Evolutionary conservation across 1,140 invertebrate genomes (phyloP).

Genomic region (Amyelois transitella): DNA sequence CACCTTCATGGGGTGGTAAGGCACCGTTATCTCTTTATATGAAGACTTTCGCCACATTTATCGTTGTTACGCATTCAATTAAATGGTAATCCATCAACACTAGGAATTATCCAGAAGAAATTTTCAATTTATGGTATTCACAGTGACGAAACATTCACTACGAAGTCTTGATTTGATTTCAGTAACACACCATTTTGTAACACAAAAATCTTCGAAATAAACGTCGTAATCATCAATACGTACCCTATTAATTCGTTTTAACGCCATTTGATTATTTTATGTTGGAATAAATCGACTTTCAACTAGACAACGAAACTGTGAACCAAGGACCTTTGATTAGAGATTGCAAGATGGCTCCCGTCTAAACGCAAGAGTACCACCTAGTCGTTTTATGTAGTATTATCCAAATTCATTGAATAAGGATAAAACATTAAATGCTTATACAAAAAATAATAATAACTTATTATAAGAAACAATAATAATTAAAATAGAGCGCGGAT

Average conservation of each 20-base stretch:
- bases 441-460: conserved; percentile 69
- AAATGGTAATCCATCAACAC: conserved; percentile 38
- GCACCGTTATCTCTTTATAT: conserved; percentile 32
- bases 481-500: conserved; percentile 59
- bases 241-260: conserved; percentile 98
- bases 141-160: conserved; percentile 76
- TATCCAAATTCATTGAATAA: conserved; percentile 46
- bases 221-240: conserved; percentile 73
- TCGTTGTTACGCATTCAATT: conserved; percentile 10
- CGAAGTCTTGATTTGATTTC: conserved; percentile 72
- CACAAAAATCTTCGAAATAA: conserved; percentile 52
- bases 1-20: conserved; percentile 48
- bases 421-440: conserved; percentile 53
- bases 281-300: conserved; percentile 76
- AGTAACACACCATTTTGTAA: conserved; percentile 55
- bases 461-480: conserved; percentile 67
- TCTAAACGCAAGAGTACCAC: conserved; percentile 78
- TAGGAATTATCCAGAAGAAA: conserved; percentile 72
- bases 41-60: conserved; percentile 8
- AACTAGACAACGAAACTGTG: conserved; percentile 78
- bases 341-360: conserved; percentile 81
- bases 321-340: conserved; percentile 80
- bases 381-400: conserved; percentile 72
- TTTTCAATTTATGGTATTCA: conserved; percentile 72
- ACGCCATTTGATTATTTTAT: conserved; percentile 86